These are phyloP conservation scores for Phoeniculus purpureus DNA, from an alignment of 2,797 vertebrate genomes.

Conservation along the genomic window DNA sequence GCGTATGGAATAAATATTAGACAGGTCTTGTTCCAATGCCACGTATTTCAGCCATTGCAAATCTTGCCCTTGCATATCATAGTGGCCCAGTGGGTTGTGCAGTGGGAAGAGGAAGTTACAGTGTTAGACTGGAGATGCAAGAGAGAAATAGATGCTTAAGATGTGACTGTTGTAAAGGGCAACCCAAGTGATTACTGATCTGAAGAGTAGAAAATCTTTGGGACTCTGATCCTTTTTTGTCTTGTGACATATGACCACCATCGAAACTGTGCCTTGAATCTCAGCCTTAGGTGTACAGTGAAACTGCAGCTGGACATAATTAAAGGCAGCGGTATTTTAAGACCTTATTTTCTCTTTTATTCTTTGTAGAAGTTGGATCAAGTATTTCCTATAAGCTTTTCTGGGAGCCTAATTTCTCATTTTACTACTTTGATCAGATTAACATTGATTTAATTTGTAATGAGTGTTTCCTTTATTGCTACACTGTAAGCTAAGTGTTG, in stretches of 20 bases:
- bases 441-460: constrained; percentile 26
- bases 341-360: neutral
- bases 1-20: too few relatives aligned
- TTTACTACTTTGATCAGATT: constrained; percentile 28
- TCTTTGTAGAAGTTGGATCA: neutral
- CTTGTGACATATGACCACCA: neutral
- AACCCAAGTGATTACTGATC: neutral
- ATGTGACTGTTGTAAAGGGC: neutral
- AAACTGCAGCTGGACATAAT: neutral
- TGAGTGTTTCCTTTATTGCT: constrained; percentile 20
- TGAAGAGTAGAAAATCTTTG: neutral
- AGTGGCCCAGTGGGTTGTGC: accelerated
- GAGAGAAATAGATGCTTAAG: neutral
- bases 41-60: neutral
- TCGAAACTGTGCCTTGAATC: neutral
- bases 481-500: constrained; percentile 21
- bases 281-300: neutral
- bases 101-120: neutral
- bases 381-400: constrained; percentile 8
- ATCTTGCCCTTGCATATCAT: neutral
- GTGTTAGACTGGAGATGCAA: neutral
- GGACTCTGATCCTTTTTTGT: neutral
- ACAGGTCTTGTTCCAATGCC: neutral
- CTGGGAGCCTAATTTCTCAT: constrained; percentile 13
- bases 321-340: neutral